Conservation (phyloP, 53 echinoderm and acorn worm species). For the Holothuria leucospilota region DNA sequence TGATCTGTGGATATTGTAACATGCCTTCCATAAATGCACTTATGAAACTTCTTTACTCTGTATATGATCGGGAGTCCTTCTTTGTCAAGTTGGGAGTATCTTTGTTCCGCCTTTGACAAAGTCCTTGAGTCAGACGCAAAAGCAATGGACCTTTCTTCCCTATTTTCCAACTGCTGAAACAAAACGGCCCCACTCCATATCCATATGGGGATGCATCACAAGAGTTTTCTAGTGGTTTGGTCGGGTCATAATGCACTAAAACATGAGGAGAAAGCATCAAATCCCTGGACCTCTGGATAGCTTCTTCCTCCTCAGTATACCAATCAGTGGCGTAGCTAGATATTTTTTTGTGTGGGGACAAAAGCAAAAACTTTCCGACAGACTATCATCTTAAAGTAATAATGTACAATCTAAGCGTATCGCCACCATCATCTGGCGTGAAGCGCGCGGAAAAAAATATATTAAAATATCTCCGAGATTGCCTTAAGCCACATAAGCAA, state of each 20-base stretch:
- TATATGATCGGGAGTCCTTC: not conserved
- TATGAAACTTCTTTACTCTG: conserved; percentile 51
- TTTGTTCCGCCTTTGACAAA: conserved; percentile 30
- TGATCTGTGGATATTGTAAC: conserved; percentile 52
- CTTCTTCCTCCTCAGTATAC: conserved; percentile 44
- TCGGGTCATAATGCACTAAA: conserved; percentile 29
- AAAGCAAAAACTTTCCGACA: no score
- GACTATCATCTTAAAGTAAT: no score
- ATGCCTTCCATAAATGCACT: conserved; percentile 37
- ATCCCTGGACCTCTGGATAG: conserved; percentile 60
- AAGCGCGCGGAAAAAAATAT: no score
- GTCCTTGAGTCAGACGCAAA: no score
- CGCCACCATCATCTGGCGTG: no score
- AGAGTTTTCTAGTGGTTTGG: conserved; percentile 36
- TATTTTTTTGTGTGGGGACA: no score
- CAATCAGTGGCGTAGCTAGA: no score
- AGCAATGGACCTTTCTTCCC: no score
- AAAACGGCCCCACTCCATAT: conserved; percentile 67
- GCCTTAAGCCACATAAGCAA: no score
- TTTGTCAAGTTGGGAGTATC: conserved; percentile 52
- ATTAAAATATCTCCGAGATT: no score
- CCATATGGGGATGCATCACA: conserved; percentile 68
- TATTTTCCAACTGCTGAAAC: conserved; percentile 50
- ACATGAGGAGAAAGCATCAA: conserved; percentile 40
- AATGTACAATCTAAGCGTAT: no score